A percentile compares a stretch with the other conserved stretches of the same genome.
These are phyloP conservation scores for Heteromormyrus szaboi DNA, from an alignment of 2,797 vertebrate species.

Conservation along the genomic window DNA sequence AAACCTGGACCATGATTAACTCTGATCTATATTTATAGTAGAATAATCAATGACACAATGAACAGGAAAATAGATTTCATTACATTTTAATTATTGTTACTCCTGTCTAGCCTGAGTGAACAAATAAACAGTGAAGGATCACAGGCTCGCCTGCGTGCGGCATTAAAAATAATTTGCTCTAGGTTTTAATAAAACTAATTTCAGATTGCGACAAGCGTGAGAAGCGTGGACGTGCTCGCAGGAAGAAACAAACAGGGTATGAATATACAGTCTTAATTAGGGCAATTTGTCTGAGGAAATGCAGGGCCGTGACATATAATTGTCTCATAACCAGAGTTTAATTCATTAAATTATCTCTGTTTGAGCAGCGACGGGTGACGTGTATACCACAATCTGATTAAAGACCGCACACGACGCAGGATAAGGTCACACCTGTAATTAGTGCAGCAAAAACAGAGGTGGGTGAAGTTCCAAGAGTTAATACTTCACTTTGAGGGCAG, in stretches of 20 bases:
- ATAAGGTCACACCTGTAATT: background rate
- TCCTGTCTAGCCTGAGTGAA: background rate
- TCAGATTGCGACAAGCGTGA: background rate
- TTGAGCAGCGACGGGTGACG: background rate
- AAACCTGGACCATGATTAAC: background rate
- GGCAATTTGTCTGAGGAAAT: slow-evolving; percentile 13
- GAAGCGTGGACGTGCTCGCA: background rate
- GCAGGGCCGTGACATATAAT: background rate
- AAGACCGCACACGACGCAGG: background rate
- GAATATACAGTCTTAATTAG: slow-evolving; percentile 19
- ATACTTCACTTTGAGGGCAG: background rate
- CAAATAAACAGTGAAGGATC: background rate
- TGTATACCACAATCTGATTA: slow-evolving; percentile 11
- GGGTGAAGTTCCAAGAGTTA: background rate
- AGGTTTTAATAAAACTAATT: slow-evolving; percentile 8
- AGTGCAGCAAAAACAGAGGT: background rate
- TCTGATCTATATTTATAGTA: background rate
- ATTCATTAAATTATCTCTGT: slow-evolving; percentile 18
- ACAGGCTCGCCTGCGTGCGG: background rate
- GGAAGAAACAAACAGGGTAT: background rate
- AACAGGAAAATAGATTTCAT: background rate
- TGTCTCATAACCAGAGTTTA: slow-evolving; percentile 6
- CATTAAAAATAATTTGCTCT: slow-evolving; percentile 9
- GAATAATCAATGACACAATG: background rate
- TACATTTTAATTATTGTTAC: slow-evolving; percentile 5